Conservation (phyloP, 2,797 vertebrate species). For the Squalus acanthias region DNA sequence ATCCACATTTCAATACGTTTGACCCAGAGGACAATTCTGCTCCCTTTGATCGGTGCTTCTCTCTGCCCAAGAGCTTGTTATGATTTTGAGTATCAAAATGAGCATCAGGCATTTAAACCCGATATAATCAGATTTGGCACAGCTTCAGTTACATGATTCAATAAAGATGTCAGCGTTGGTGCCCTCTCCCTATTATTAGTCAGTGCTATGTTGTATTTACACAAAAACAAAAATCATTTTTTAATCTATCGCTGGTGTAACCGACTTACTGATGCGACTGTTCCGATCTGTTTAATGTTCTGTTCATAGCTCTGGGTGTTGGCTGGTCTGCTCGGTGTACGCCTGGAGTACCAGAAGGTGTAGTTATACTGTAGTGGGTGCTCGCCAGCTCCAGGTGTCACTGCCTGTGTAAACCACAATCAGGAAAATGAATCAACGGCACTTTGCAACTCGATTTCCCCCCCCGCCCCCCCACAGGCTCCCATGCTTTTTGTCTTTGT, state of each 20-base stretch:
- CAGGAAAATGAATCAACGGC: background rate
- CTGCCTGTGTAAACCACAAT: slow-evolving; percentile 50
- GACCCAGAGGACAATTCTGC: background rate
- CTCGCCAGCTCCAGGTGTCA: slow-evolving; percentile 65
- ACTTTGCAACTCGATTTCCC: background rate
- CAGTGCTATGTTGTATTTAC: background rate
- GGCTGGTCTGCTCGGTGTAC: slow-evolving; percentile 71
- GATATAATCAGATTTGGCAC: background rate
- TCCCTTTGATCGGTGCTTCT: background rate
- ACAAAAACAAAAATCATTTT: background rate
- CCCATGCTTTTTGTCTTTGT: background rate
- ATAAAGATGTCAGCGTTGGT: background rate
- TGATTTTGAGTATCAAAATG: background rate
- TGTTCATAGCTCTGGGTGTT: slow-evolving; percentile 78
- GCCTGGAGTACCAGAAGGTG: slow-evolving; percentile 77
- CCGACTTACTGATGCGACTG: slow-evolving; percentile 66
- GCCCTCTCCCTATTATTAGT: background rate
- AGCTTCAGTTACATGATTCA: background rate
- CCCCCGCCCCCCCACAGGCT: background rate
- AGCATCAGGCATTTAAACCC: background rate
- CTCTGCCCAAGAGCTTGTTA: background rate
- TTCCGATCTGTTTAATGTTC: slow-evolving; percentile 78
- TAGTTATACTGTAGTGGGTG: slow-evolving; percentile 78
- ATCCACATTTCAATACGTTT: background rate
- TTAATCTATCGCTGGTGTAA: background rate